Percentiles rank a stretch among this genome's conserved stretches.
Evolutionary conservation across 1,140 invertebrate genomes (phyloP).

Genomic region (Aphidius ervi): DNA sequence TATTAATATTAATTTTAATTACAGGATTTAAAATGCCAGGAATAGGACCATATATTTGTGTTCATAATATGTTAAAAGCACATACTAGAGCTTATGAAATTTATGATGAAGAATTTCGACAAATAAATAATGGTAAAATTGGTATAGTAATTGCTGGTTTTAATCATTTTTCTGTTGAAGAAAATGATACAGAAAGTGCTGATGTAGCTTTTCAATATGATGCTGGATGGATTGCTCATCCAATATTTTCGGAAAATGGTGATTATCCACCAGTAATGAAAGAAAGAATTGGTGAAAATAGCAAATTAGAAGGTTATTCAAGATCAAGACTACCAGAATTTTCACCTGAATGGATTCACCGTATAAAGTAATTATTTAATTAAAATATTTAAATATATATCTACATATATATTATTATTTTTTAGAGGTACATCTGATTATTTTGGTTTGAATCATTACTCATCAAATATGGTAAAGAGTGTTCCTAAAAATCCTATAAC

Average conservation of each 20-base stretch:
- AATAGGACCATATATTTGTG: conserved; percentile 52
- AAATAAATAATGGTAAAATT: conserved; percentile 54
- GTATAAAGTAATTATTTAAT: not conserved
- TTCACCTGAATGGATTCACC: not conserved
- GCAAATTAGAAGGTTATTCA: not conserved
- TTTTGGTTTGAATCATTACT: conserved; percentile 59
- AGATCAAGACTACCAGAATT: not conserved
- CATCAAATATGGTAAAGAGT: conserved; percentile 36
- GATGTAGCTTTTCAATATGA: conserved; percentile 1
- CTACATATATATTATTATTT: not conserved
- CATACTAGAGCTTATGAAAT: conserved; percentile 60
- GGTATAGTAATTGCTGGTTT: conserved; percentile 28
- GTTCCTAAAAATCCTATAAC: conserved; percentile 29
- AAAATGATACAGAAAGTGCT: not conserved
- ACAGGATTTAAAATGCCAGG: conserved; percentile 43
- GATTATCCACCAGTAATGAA: conserved; percentile 9
- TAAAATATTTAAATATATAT: not conserved
- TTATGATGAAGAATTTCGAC: conserved; percentile 61
- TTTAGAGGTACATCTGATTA: conserved; percentile 5
- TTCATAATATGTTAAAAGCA: conserved; percentile 54
- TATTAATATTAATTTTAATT: conserved; percentile 29
- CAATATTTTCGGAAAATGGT: conserved; percentile 4
- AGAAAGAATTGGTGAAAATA: not conserved
- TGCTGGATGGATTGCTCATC: not conserved
- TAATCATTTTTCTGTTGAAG: conserved; percentile 4